Evolutionary conservation across 1,140 invertebrate genomes (phyloP), one percentile per base, ranked within the genome.

Genomic region (Hermetia illucens): DNA sequence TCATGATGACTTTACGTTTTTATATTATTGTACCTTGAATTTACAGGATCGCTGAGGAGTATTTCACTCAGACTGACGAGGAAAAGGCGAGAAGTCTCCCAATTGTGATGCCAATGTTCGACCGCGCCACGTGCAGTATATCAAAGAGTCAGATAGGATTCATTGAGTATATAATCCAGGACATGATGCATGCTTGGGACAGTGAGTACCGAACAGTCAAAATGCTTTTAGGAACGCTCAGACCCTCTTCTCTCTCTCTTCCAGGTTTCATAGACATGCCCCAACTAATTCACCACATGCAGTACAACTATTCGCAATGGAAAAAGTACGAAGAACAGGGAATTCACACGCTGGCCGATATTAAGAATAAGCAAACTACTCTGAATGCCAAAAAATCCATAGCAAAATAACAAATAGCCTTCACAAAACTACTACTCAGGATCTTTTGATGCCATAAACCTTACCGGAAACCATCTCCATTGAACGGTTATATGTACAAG

Each of bases 111-210:
- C 90, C 92, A 2, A 84, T 91, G 73, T 97, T 96, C 61, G 91
- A 95, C 50, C 73, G 90, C 51, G 69, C 74, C 32, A 82, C 85
- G 6, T 95, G 90, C 62, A 94, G 88, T 43, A 90, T 97, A 59
- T 88, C 92, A 36, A 89, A 93, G 66, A 90, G 88, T 32, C 92
- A 97, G 69, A 91, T 90, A 45, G 88, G 89, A 32, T 97, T 97
- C 64, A 83, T 94, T 36, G 92, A 97, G 65, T 92, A 82, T 61
- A 96, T 97, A 51, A 89, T 95, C 46, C 86, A 82, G 45, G 86
- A 93, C 57, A 95, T 97, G 91, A 91, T 94, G 68, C 88, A 93
- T 52, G 83, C 88, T 18, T 96, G 89, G 89, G 82, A 93, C 62
- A 81, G 91, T 95, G 61, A 74, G 74, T 39, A 21, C 36, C 38